These are phyloP conservation scores for Harpagoxenus sublaevis DNA, from an alignment of 2,888 invertebrate species.

Conservation along the genomic window DNA sequence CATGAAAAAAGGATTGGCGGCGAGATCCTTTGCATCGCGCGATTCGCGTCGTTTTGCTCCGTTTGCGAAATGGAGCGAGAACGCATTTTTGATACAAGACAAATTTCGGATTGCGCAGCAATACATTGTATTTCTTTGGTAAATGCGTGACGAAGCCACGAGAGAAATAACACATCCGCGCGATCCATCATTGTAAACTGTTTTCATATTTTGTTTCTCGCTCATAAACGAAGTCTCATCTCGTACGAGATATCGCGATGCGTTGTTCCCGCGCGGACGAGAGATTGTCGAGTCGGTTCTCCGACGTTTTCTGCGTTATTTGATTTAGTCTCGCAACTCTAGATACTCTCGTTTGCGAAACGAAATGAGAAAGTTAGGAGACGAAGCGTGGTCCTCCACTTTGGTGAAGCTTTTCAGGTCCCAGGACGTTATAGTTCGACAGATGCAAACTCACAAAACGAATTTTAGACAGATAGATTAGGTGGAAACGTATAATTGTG, in stretches of 20 bases:
- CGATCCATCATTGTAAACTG: conserved; percentile 40
- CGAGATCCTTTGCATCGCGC: background rate
- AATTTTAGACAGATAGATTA: background rate
- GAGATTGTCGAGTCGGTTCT: conserved; percentile 46
- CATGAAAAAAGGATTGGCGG: conserved; percentile 13
- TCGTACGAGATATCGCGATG: conserved; percentile 37
- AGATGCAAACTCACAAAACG: conserved; percentile 38
- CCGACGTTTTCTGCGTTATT: conserved; percentile 54
- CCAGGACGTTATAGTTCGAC: conserved; percentile 28
- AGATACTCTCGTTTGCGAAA: conserved; percentile 55
- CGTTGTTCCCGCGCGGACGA: conserved; percentile 28
- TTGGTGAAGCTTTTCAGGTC: conserved; percentile 34
- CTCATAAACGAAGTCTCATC: conserved; percentile 31
- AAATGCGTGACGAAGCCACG: background rate
- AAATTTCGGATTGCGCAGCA: background rate
- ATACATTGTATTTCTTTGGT: background rate
- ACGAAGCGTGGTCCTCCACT: conserved; percentile 43
- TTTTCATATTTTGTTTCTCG: conserved; percentile 38
- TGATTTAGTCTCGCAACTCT: conserved; percentile 48
- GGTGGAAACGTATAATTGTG: conserved; percentile 18
- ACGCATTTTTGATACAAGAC: background rate
- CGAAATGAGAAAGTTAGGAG: conserved; percentile 57
- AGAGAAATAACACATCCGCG: conserved; percentile 15
- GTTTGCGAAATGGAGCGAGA: background rate
- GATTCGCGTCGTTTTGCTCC: background rate